Percentiles rank a stretch among this genome's conserved stretches.
Evolutionary conservation across 2,797 vertebrate genomes (phyloP).

Genomic region (Balearica regulorum): DNA sequence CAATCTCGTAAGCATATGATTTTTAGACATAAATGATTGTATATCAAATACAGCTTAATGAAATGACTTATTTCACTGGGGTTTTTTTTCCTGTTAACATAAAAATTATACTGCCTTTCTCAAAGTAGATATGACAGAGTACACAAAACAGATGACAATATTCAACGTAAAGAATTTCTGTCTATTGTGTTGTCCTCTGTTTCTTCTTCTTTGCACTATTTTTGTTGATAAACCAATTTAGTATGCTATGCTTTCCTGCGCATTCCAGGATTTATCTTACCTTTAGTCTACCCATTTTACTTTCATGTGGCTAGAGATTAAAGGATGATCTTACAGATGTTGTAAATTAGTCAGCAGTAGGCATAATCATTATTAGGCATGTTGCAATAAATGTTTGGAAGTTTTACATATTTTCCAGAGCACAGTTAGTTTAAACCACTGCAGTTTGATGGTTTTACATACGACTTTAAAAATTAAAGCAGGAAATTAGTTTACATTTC

Average conservation of each 20-base stretch:
- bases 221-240: slow-evolving; percentile 51
- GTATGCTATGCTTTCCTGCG: slow-evolving; percentile 38
- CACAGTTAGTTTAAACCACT: slow-evolving; percentile 65
- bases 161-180: neutral
- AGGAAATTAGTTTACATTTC: slow-evolving; percentile 71
- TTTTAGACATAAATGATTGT: slow-evolving; percentile 70
- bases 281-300: slow-evolving; percentile 54
- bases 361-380: slow-evolving; percentile 69
- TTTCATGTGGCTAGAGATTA: slow-evolving; percentile 71
- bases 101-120: slow-evolving; percentile 13
- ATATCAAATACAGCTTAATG: slow-evolving; percentile 39
- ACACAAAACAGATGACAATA: neutral
- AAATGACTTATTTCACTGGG: slow-evolving; percentile 30
- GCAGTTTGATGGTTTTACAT: slow-evolving; percentile 65
- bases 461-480: slow-evolving; percentile 60
- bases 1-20: slow-evolving; percentile 67
- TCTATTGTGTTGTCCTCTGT: slow-evolving; percentile 33
- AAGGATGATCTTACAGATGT: slow-evolving; percentile 75
- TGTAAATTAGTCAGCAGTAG: slow-evolving; percentile 74
- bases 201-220: slow-evolving; percentile 28
- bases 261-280: slow-evolving; percentile 66
- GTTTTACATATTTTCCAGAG: slow-evolving; percentile 72
- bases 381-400: slow-evolving; percentile 70
- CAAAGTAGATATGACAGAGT: slow-evolving; percentile 1
- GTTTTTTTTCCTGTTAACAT: slow-evolving; percentile 3